Base-by-base conservation (phyloP, 2,113 vertebrate species). In the Oreochromis niloticus region DNA sequence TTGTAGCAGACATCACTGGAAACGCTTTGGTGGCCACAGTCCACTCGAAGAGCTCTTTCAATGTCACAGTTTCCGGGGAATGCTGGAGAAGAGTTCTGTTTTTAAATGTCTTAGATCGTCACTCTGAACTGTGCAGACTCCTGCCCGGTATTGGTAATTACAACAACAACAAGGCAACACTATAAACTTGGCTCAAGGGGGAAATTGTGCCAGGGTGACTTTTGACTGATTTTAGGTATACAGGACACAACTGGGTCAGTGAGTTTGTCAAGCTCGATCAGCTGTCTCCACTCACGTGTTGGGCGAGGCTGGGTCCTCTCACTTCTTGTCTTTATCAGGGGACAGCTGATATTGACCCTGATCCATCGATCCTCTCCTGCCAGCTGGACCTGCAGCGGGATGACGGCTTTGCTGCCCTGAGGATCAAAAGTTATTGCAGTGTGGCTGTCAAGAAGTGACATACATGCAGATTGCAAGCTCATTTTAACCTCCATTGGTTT, bases 271-370 rank as follows among this genome's bases (percentile, higher is more conserved):
- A 6, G n/a, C 7, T 80, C 52, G 8, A 46, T 56, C 24, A 1
- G 32, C 6, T n/a, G 24, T 30, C 34, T 86, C 11, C 22, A 93
- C 95, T 93, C 83, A 95, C 95, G 1, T 50, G 56, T 84, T n/a
- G 87, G 84, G 4, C 3, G 3, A 3, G 16, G 61, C 3, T 1
- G 24, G 2, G 46, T 82, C 81, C n/a, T 82, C 50, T 68, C 13
- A 1, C 22, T 54, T 16, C 24, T 9, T 55, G 84, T 91, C 66
- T 87, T 91, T 24, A 82, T 90, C 36, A 94, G 89, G 59, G 95
- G 94, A 78, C 96, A 96, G 89, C 90, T 95, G 92, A 96, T 90
- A 4, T 94, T 95, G 2, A 96, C 93, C 48, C 73, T 73, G 91
- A 94, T 90, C 94, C 94, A 94, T 9, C 30, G 80, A 61, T 86